A percentile compares a stretch with the other conserved stretches of the same genome.
Conservation (phyloP, 2,797 vertebrate genomes). For the Alosa sapidissima region DNA sequence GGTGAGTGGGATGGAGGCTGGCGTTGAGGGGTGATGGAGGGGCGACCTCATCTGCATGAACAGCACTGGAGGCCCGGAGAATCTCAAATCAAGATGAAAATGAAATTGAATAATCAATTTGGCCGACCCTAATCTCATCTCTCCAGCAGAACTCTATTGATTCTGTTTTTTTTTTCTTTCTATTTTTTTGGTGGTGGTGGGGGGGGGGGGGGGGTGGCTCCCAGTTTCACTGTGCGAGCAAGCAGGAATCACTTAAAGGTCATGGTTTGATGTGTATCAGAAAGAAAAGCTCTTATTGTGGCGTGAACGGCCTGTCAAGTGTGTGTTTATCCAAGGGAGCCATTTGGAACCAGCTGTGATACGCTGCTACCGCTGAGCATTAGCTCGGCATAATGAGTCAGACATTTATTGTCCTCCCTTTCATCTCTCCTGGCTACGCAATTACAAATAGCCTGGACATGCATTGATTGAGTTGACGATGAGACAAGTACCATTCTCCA, state of each 20-base stretch:
- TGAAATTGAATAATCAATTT: constrained; percentile 81
- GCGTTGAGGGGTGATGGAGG: background rate
- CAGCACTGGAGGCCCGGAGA: constrained; percentile 59
- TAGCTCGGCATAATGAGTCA: background rate
- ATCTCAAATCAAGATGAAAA: constrained; percentile 76
- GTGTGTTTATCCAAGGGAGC: background rate
- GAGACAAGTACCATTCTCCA: background rate
- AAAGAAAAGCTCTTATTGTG: constrained; percentile 74
- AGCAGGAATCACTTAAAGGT: constrained; percentile 79
- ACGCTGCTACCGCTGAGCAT: background rate
- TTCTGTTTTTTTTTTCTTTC: constrained; percentile 60
- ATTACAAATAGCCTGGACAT: background rate
- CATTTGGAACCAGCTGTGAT: background rate
- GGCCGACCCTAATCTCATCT: constrained; percentile 72
- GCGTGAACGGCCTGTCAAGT: constrained; percentile 65
- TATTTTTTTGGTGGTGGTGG: background rate
- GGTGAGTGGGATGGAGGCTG: background rate
- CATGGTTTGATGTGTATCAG: constrained; percentile 76
- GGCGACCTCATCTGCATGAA: constrained; percentile 43
- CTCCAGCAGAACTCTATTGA: constrained; percentile 71
- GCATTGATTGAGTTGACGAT: background rate
- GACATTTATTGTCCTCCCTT: background rate
- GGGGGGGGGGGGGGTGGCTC: constrained; percentile 21
- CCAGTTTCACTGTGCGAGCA: constrained; percentile 61
- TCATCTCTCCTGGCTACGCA: background rate